phyloP scores from a whole-genome alignment of 2,797 vertebrate genomes.

The Spea hammondii region DNA sequence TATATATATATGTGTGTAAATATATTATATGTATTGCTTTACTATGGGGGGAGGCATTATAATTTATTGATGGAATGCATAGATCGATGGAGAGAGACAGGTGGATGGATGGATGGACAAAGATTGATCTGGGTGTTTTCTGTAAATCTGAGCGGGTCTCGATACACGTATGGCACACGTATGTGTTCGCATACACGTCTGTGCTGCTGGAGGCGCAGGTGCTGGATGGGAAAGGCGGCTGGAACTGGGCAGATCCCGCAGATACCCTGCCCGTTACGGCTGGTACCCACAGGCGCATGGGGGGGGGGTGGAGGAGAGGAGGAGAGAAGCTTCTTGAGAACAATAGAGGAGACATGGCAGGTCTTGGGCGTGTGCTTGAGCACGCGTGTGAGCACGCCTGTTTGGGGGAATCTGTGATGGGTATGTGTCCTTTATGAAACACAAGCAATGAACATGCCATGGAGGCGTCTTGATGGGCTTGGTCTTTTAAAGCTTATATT shows the following conservation, averaged over 20 bases:
- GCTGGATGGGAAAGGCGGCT: background rate
- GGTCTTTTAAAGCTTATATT: no score
- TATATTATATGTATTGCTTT: background rate
- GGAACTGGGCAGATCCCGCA: constrained; percentile 17
- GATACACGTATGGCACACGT: no score
- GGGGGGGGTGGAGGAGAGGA: constrained; percentile 8
- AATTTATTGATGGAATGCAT: no score
- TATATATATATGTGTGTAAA: background rate
- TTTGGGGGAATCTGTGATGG: constrained; percentile 1
- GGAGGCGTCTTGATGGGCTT: no score
- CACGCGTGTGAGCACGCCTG: constrained; percentile 18
- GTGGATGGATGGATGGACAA: no score
- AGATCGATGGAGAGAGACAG: no score
- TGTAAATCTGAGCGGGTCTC: no score
- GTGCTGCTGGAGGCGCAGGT: background rate
- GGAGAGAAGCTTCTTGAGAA: constrained; percentile 49
- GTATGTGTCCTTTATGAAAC: background rate
- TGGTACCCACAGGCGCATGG: constrained; percentile 43
- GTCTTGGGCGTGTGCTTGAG: constrained; percentile 30
- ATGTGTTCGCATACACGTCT: no score
- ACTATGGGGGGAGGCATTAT: no score
- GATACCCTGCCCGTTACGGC: constrained; percentile 27
- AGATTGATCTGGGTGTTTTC: no score
- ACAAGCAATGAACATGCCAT: background rate
- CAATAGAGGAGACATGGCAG: constrained; percentile 49